Base-by-base conservation (phyloP, 1,140 invertebrate species). In the Planococcus citri region DNA sequence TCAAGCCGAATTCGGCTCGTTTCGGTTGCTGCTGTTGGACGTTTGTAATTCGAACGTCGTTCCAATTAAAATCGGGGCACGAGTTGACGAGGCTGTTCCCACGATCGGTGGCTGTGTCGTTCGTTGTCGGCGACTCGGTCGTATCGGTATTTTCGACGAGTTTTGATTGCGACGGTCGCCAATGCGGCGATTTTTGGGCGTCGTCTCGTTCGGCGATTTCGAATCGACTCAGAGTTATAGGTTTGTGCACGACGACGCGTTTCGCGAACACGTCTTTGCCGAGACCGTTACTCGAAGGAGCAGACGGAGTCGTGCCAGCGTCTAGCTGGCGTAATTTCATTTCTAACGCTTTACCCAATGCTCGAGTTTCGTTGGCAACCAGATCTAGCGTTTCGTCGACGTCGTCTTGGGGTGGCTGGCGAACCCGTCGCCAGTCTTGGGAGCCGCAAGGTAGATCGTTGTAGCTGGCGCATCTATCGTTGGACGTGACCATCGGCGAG, bases 381-480 rank as follows among this genome's bases (percentile, higher is more conserved):
- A 9, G 37, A 17, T 27, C 60, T 14, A 64, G 17, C 10, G 22
- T 10, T 21, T 22, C 22, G 60, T 64, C 41, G 2, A 51, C 41
- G 14, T 64, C 17, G 12, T 2, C 41, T 3, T 51, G 2, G 12
- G 10, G 41, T 6, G 6, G 41, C 17, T n/a, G 4, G 12, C 29
- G 29, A 6, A 6, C 29, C 4, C 29, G 29, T 33, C 29, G 29
- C 29, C 22, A n/a, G 37, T 17, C 58, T 71, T 68, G 12, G 14
- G 29, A 27, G 38, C 17, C 17, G 21, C 71, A 69, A n/a, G 69
- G 24, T n/a, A 68, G 27, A 33, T 68, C 68, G 21, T 68, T 68
- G 33, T 68, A 68, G 33, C 68, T 68, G 27, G 68, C 27, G 68
- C 25, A 68, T 33, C 68, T 10, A 33, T 17, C 61, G 24, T 58